These are phyloP conservation scores for Nansenia antarctica DNA, from an alignment of 2,113 vertebrate genomes.

Conservation along the genomic window DNA sequence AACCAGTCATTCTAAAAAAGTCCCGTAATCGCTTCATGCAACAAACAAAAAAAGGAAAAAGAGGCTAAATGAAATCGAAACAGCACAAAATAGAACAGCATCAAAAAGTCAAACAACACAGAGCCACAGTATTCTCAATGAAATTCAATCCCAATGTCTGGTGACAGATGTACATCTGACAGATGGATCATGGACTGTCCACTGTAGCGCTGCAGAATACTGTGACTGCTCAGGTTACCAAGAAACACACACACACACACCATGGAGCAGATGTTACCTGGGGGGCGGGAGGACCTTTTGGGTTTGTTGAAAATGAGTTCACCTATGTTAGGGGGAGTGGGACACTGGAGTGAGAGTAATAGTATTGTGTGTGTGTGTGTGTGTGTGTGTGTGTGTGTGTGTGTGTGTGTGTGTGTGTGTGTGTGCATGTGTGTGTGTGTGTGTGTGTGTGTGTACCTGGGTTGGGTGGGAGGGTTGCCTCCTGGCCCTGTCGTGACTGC, in stretches of 20 bases:
- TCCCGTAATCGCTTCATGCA: too few relatives aligned
- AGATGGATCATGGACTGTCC: too few relatives aligned
- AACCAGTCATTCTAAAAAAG: too few relatives aligned
- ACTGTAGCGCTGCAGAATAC: too few relatives aligned
- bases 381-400: background rate
- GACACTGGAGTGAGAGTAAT: conserved; percentile 45
- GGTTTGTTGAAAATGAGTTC: conserved; percentile 87
- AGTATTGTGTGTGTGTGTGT: conserved; percentile 27
- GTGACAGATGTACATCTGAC: too few relatives aligned
- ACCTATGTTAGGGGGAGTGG: conserved; percentile 85
- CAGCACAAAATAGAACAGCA: background rate
- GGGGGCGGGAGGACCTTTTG: conserved; percentile 82
- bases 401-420: background rate
- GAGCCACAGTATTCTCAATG: too few relatives aligned
- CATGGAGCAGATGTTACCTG: conserved; percentile 81
- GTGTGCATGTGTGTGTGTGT: background rate
- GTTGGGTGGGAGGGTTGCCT: conserved; percentile 82
- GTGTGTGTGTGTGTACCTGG: conserved; percentile 73
- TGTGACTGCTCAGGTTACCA: too few relatives aligned
- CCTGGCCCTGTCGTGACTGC: conserved; percentile 88
- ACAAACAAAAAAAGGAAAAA: background rate
- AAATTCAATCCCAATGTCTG: too few relatives aligned
- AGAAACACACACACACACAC: conserved; percentile 9
- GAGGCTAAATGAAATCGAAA: background rate
- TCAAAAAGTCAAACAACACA: too few relatives aligned